A percentile compares a stretch with the other conserved stretches of the same genome.
Conservation (phyloP, 92 coral and sea anemone genomes). For the Phenganax stokvisi region DNA sequence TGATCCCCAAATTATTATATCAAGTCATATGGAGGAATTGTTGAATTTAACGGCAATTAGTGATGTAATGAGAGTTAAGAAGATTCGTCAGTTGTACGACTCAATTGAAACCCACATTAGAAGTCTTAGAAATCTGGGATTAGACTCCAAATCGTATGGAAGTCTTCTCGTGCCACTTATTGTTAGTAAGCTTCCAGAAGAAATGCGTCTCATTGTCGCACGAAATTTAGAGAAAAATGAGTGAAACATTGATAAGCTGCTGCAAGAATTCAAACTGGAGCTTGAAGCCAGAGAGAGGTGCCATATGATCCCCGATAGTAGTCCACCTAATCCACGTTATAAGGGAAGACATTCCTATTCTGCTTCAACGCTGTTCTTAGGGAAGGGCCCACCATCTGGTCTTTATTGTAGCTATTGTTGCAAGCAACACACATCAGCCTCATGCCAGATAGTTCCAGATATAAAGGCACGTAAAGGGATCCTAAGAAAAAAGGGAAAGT, state of each 20-base stretch:
- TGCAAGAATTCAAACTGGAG: background rate
- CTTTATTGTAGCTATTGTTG: constrained; percentile 24
- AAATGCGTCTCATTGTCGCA: background rate
- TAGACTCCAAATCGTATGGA: constrained; percentile 19
- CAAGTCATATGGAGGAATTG: background rate
- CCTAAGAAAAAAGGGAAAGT: constrained; percentile 38
- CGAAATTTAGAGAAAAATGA: background rate
- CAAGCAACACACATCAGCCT: constrained; percentile 38
- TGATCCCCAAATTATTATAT: background rate
- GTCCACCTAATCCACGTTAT: background rate
- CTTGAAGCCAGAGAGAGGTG: background rate
- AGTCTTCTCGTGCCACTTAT: constrained; percentile 38
- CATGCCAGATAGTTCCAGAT: constrained; percentile 40
- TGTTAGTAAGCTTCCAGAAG: constrained; percentile 31
- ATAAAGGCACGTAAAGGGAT: constrained; percentile 49
- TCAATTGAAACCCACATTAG: too few relatives aligned
- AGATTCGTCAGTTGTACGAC: too few relatives aligned
- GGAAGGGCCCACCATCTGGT: background rate
- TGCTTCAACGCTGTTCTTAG: background rate
- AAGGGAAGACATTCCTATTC: background rate
- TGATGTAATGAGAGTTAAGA: background rate
- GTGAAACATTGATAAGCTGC: background rate
- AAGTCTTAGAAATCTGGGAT: too few relatives aligned
- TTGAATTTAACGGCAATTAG: background rate
- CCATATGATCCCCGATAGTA: background rate